A percentile compares a stretch with the other conserved stretches of the same genome.
phyloP scores from a whole-genome alignment of 1,140 invertebrate species.

The Heliconius eleuchia region DNA sequence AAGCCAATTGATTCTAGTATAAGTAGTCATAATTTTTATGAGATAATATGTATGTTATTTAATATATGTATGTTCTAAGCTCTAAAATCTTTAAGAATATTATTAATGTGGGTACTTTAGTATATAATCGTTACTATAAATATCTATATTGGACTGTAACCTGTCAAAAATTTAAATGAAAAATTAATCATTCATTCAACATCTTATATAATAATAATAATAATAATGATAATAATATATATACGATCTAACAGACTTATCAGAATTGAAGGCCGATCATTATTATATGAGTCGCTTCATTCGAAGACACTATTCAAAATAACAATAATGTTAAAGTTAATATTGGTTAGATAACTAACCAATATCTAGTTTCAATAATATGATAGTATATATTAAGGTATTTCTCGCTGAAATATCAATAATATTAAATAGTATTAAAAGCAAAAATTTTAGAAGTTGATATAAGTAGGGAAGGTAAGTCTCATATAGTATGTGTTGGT shows the following conservation, averaged over 20 bases:
- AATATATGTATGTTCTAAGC: background rate
- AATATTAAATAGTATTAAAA: background rate
- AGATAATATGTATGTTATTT: background rate
- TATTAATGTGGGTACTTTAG: background rate
- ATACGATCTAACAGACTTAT: too few relatives aligned
- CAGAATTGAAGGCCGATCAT: background rate
- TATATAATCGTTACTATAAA: background rate
- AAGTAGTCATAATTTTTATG: background rate
- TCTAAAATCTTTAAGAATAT: background rate
- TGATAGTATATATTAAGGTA: background rate
- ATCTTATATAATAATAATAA: background rate
- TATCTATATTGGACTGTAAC: background rate
- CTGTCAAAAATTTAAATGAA: background rate
- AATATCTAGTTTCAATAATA: background rate
- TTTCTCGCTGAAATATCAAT: background rate
- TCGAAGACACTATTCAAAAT: too few relatives aligned
- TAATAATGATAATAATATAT: background rate
- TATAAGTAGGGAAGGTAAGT: background rate
- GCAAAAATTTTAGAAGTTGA: background rate
- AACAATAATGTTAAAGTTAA: too few relatives aligned
- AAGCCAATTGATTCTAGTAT: background rate
- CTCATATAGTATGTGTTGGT: background rate
- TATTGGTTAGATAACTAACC: background rate
- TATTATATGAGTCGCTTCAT: background rate
- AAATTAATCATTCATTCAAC: background rate